phyloP scores from a whole-genome alignment of 2,113 vertebrate species.

The Toxostoma redivivum region DNA sequence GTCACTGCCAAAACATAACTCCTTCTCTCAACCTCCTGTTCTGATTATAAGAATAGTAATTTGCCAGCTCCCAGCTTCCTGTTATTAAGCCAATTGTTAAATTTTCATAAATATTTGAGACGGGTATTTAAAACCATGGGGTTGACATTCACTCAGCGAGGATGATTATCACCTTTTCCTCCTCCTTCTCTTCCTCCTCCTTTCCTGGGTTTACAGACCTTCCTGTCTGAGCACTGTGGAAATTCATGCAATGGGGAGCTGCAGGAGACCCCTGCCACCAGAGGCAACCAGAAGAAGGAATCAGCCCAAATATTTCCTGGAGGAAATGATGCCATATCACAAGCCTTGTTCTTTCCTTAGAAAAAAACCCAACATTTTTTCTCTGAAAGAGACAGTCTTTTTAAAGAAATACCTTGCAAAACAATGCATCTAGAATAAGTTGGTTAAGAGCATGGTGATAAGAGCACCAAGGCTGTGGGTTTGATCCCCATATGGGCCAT shows the following conservation, averaged over 20 bases:
- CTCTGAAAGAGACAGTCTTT: background rate
- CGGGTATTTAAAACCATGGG: background rate
- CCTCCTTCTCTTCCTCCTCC: background rate
- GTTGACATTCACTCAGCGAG: background rate
- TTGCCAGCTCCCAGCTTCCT: conserved; percentile 41
- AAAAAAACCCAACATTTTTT: background rate
- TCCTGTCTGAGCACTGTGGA: background rate
- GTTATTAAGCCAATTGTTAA: conserved; percentile 43
- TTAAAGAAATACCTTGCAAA: background rate
- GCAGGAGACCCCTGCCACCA: background rate
- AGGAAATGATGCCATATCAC: background rate
- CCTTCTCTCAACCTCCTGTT: conserved; percentile 11
- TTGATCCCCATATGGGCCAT: background rate
- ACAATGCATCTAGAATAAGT: background rate
- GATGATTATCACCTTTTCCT: background rate
- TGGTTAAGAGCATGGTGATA: background rate
- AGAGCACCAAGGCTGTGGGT: background rate
- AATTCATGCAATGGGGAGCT: background rate
- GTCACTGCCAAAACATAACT: conserved; percentile 23
- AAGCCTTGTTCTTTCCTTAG: background rate
- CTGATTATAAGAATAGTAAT: conserved; percentile 18
- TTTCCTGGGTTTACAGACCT: background rate
- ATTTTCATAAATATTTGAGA: conserved; percentile 37
- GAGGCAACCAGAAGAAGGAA: background rate
- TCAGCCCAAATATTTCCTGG: background rate